phyloP scores from a whole-genome alignment of 2,888 invertebrate species.

The Lacanobia oleracea region DNA sequence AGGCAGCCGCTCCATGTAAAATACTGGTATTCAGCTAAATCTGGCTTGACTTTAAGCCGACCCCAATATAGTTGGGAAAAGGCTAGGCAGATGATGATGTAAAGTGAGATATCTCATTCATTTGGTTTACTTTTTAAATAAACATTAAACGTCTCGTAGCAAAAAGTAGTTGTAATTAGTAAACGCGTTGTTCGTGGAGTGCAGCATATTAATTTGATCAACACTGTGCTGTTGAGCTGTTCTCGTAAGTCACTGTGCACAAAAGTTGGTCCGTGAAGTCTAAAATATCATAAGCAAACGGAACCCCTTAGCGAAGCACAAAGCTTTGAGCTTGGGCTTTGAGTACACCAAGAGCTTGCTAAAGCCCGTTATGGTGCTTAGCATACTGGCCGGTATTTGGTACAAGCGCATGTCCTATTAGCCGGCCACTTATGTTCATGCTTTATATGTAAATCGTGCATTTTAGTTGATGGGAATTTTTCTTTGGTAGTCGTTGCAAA shows the following conservation, averaged over 20 bases:
- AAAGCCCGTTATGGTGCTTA: constrained; percentile 61
- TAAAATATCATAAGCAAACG: constrained; percentile 70
- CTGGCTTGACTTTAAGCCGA: too few relatives aligned
- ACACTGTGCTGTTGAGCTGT: constrained; percentile 49
- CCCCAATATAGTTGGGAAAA: too few relatives aligned
- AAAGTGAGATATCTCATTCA: constrained; percentile 22
- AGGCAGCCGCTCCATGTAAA: too few relatives aligned
- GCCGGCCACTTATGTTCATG: constrained; percentile 23
- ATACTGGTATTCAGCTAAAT: too few relatives aligned
- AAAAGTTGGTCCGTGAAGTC: constrained; percentile 63
- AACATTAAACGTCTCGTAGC: constrained; percentile 5
- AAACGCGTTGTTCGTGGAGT: constrained; percentile 23
- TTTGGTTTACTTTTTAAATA: constrained; percentile 12
- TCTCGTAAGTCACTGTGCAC: constrained; percentile 49
- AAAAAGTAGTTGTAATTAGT: constrained; percentile 24
- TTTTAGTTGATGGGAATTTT: constrained; percentile 12
- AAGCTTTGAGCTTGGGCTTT: constrained; percentile 72
- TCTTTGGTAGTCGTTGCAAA: background rate
- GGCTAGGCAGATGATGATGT: too few relatives aligned
- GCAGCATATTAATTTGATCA: constrained; percentile 68
- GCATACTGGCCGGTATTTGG: constrained; percentile 50
- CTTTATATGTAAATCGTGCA: constrained; percentile 18
- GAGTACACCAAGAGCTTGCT: constrained; percentile 58
- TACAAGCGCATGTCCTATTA: constrained; percentile 51
- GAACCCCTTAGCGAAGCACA: constrained; percentile 66